Evolutionary conservation across 53 echinoderm and acorn worm species (phyloP), one percentile per base, ranked within the genome.

Genomic region (Paelopatides confundens): DNA sequence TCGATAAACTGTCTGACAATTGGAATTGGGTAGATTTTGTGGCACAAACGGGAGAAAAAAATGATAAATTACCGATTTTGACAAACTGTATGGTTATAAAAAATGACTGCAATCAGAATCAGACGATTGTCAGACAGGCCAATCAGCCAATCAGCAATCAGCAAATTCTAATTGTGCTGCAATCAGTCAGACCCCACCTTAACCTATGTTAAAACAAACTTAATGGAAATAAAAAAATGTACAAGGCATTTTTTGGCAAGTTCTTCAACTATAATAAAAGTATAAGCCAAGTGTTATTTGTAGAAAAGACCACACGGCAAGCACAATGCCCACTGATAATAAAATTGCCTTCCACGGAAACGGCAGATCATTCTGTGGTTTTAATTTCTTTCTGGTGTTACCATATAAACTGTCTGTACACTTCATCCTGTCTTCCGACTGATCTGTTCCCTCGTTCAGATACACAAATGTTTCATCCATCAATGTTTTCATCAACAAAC

Each of bases 401-500:
- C 17, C 12, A 32, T 67, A 31, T n/a, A n/a, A 23, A 18, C 24
- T 58, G 18, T 4, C 53, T 53, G 18, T 53, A 58, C 58, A n/a
- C 21, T 58, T 67, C 68, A 35, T 67, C 35, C 68, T 67, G 68
- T 67, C 68, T 8, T 4, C 32, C 31, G 32, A 3, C 13, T n/a
- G n/a, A n/a, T 34, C 68, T 35, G 14, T 18, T 67, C 35, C 68
- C 32, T 67, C 32, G 8, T 21, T n/a, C 3, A 58, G 24, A 6
- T 67, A 14, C 32, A 67, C 11, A 67, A 67, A 32, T 32, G 28
- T 30, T 34, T 79, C 79, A 79, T 53, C 79, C 79, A 79, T 79
- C 53, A 48, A 66, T 79, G 31, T 88, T 81, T 10, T 87, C 77
- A 85, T 97, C 97, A n/a, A 97, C 54, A 87, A 88, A 97, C 66